phyloP scores from a whole-genome alignment of 92 coral and sea anemone genomes.

The Epizoanthus ramosus region DNA sequence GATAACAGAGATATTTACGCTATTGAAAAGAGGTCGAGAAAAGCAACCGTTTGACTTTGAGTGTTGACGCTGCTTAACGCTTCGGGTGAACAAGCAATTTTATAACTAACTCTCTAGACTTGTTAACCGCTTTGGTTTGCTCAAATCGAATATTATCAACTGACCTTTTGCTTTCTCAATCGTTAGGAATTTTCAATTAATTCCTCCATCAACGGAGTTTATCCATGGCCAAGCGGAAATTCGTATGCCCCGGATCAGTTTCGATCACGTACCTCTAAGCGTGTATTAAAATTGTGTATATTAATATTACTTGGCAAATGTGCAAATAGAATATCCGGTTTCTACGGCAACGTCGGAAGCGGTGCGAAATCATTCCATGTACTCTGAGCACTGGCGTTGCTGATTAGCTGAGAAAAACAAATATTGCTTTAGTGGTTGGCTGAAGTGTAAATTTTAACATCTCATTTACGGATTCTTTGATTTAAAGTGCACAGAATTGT shows the following conservation, averaged over 20 bases:
- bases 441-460: background rate
- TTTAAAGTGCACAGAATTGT: too few relatives aligned
- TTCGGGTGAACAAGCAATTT: background rate
- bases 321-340: conserved; percentile 15
- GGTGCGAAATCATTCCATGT: background rate
- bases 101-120: background rate
- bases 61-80: background rate
- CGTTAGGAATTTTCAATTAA: background rate
- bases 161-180: conserved; percentile 3
- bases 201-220: background rate
- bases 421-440: conserved; percentile 4
- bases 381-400: background rate
- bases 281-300: background rate
- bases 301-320: conserved; percentile 14
- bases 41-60: background rate
- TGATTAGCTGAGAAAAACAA: conserved; percentile 6
- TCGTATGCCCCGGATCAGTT: too few relatives aligned
- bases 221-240: background rate
- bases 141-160: background rate
- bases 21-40: background rate
- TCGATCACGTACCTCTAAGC: conserved; percentile 9
- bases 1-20: too few relatives aligned
- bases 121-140: background rate
- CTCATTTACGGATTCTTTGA: conserved; percentile 1
- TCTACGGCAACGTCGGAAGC: conserved; percentile 40